phyloP scores from a whole-genome alignment of 2,888 invertebrate species.

The Chymomyza caudatula region DNA sequence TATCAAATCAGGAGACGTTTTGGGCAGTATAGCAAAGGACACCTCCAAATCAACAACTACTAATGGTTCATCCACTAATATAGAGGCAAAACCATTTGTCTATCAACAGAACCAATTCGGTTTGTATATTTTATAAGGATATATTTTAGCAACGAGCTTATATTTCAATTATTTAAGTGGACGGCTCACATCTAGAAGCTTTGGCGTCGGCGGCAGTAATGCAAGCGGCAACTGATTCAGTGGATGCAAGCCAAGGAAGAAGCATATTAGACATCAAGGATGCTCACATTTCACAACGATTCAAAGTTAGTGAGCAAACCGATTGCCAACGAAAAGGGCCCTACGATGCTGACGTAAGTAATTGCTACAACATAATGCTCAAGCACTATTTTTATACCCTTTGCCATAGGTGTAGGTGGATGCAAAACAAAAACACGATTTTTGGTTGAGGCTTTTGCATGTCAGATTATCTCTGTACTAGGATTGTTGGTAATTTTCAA shows the following conservation, averaged over 20 bases:
- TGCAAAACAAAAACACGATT: no score
- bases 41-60: slow-evolving; percentile 27
- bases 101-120: slow-evolving; percentile 31
- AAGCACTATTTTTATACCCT: no score
- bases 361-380: neutral
- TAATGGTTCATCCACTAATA: neutral
- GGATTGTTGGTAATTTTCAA: no score
- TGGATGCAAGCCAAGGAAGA: slow-evolving; percentile 25
- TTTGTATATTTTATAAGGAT: slow-evolving; percentile 18
- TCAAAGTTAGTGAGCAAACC: neutral
- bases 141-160: neutral
- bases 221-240: slow-evolving; percentile 64
- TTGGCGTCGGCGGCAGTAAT: slow-evolving; percentile 75
- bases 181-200: slow-evolving; percentile 72
- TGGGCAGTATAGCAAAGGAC: slow-evolving; percentile 27
- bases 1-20: slow-evolving; percentile 71
- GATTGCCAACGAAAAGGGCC: slow-evolving; percentile 8
- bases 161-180: slow-evolving; percentile 27
- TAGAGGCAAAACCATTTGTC: slow-evolving; percentile 4
- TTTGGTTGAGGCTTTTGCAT: no score
- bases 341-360: slow-evolving; percentile 31
- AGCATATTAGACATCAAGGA: neutral
- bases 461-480: no score
- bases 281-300: neutral
- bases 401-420: no score